A percentile compares a stretch with the other conserved stretches of the same genome.
Conservation (phyloP, 2,797 vertebrate species). For the Clarias platycephalus region DNA sequence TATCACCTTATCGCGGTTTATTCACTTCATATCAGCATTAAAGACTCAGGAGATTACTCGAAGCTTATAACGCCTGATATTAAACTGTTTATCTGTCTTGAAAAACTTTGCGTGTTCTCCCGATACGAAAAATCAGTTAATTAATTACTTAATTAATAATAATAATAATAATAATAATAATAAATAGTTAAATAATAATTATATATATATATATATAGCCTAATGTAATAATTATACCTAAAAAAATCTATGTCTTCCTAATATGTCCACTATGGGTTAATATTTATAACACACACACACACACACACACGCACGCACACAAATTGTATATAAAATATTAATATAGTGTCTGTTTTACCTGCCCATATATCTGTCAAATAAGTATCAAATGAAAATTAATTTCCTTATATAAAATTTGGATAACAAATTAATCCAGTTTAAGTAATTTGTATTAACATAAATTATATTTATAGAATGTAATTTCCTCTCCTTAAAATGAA, state of each 20-base stretch:
- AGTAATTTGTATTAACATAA: neutral
- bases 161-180: too few species aligned
- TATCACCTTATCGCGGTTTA: conserved; percentile 15
- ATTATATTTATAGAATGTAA: too few species aligned
- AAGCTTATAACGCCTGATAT: neutral
- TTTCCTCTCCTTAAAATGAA: too few species aligned
- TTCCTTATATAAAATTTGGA: too few species aligned
- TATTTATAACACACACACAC: neutral
- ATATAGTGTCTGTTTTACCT: neutral
- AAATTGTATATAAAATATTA: neutral
- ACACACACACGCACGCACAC: neutral
- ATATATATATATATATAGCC: too few species aligned
- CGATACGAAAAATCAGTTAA: neutral
- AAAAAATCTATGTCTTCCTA: neutral
- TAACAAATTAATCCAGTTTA: neutral
- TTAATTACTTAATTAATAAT: too few species aligned
- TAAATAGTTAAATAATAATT: too few species aligned
- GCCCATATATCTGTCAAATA: neutral
- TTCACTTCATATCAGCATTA: conserved; percentile 29
- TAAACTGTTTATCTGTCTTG: conserved; percentile 22
- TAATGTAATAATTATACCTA: too few species aligned
- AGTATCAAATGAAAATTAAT: too few species aligned
- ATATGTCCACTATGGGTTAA: neutral
- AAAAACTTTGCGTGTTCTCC: neutral
- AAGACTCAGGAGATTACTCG: neutral